Percentiles rank a stretch among this genome's conserved stretches.
Conservation (phyloP, 2,888 invertebrate species). For the Thalpophila matura region DNA sequence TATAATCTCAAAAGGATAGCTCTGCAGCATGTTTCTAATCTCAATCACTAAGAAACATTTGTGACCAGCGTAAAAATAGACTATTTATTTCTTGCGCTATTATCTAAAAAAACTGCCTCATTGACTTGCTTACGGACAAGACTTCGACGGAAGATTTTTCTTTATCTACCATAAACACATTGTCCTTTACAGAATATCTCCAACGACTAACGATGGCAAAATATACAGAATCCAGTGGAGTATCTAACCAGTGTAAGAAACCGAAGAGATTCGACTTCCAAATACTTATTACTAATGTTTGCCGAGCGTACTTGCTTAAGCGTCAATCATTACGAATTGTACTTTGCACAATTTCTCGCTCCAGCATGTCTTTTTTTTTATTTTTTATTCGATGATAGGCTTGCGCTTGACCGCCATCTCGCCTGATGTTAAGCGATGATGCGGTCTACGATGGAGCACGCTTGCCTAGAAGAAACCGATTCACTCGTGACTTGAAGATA, state of each 20-base stretch:
- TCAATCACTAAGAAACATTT: no score
- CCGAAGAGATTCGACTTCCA: background rate
- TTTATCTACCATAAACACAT: slow-evolving; percentile 1
- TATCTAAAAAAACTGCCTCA: background rate
- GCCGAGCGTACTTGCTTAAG: slow-evolving; percentile 28
- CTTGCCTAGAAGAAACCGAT: no score
- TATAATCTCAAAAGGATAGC: background rate
- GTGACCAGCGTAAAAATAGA: background rate
- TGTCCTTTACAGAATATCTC: slow-evolving; percentile 50
- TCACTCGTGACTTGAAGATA: no score
- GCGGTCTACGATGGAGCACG: no score
- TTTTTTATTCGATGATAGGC: no score
- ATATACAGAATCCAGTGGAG: slow-evolving; percentile 32
- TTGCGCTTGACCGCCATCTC: no score
- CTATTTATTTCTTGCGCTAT: background rate
- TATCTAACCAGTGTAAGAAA: slow-evolving; percentile 45
- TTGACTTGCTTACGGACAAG: no score
- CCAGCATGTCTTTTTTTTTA: no score
- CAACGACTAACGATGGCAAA: slow-evolving; percentile 34
- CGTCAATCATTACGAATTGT: no score
- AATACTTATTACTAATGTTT: background rate
- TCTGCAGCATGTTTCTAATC: no score
- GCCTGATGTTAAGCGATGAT: no score
- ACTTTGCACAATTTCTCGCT: no score
- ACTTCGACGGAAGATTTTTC: background rate